Conservation (phyloP, 2,888 invertebrate species). For the Leptinotarsa rubiginosa region DNA sequence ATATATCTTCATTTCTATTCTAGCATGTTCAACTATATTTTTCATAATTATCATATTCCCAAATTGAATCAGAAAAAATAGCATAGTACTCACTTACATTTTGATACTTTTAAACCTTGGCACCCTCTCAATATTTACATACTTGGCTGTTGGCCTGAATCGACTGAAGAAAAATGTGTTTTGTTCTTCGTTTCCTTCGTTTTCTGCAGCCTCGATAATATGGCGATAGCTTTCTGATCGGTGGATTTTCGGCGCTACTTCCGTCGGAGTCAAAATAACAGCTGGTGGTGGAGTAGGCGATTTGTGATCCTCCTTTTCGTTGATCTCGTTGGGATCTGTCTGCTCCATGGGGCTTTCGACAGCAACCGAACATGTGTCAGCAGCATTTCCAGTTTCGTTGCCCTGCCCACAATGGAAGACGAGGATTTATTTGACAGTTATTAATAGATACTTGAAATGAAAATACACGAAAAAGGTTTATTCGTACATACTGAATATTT, state of each 20-base stretch:
- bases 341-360: conserved; percentile 56
- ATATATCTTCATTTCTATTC: too few relatives aligned
- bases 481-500: too few relatives aligned
- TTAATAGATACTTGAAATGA: conserved; percentile 57
- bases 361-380: conserved; percentile 70
- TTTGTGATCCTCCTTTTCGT: conserved; percentile 21
- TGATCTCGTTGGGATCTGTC: conserved; percentile 28
- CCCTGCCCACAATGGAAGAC: conserved; percentile 66
- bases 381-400: conserved; percentile 68
- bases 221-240: conserved; percentile 68
- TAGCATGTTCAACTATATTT: too few relatives aligned
- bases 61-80: neutral
- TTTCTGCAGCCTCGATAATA: conserved; percentile 63
- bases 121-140: conserved; percentile 64
- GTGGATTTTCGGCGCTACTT: conserved; percentile 70
- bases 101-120: conserved; percentile 61
- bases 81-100: conserved; percentile 59
- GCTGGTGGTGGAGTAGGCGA: conserved; percentile 47
- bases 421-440: conserved; percentile 2
- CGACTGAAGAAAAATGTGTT: conserved; percentile 61
- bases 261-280: conserved; percentile 48
- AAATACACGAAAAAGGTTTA: neutral
- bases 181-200: conserved; percentile 50
- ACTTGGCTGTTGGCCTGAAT: conserved; percentile 63
- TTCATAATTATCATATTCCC: too few relatives aligned